A percentile compares a stretch with the other conserved stretches of the same genome.
Evolutionary conservation across 1,140 invertebrate species (phyloP).

Genomic region (Venustaconcha ellipsiformis): DNA sequence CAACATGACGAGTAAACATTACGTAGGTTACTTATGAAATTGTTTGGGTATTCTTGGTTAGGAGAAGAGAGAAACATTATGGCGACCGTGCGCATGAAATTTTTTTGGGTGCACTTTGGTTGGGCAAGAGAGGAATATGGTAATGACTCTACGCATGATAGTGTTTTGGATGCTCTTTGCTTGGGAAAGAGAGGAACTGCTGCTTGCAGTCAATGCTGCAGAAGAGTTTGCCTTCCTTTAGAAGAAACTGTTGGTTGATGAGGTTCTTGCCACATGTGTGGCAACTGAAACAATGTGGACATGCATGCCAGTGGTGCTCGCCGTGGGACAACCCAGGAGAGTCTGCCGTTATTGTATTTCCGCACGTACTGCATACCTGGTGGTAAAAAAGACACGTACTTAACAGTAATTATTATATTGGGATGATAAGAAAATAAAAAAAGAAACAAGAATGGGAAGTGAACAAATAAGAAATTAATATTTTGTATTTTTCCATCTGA

Average conservation of each 20-base stretch:
- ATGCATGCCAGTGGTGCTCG: conserved; percentile 97
- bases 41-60: too few species aligned
- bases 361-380: conserved; percentile 92
- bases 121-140: conserved; percentile 1
- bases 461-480: too few species aligned
- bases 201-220: conserved; percentile 73
- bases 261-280: conserved; percentile 88
- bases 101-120: not conserved
- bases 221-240: conserved; percentile 90
- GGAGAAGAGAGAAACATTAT: too few species aligned
- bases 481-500: too few species aligned
- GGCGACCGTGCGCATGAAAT: too few species aligned
- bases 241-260: conserved; percentile 91
- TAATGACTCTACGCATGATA: not conserved
- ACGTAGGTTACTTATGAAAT: too few species aligned
- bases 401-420: not conserved
- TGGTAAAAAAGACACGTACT: conserved; percentile 1
- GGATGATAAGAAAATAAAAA: too few species aligned
- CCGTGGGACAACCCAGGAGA: conserved; percentile 97
- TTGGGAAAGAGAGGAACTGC: conserved; percentile 7
- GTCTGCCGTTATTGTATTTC: conserved; percentile 94
- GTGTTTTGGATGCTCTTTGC: conserved; percentile 4
- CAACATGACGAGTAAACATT: too few species aligned
- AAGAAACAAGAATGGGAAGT: too few species aligned
- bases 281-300: conserved; percentile 94